A percentile compares a stretch with the other conserved stretches of the same genome.
Conservation (phyloP, 1,140 invertebrate species). For the Zaprionus davidi region DNA sequence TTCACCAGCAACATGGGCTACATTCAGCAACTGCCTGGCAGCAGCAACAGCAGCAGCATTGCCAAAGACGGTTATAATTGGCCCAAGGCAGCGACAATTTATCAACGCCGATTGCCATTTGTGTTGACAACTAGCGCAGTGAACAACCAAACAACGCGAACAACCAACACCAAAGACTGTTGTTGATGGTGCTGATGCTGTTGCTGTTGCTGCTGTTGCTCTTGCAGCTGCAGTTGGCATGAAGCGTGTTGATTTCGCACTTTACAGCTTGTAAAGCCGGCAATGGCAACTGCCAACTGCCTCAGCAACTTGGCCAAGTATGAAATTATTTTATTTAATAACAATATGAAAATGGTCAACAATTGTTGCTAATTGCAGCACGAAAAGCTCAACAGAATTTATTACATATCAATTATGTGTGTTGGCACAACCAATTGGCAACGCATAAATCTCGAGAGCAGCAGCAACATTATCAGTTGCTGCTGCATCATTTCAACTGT, state of each 20-base stretch:
- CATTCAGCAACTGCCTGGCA: not conserved
- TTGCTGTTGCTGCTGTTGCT: not conserved
- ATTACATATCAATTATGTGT: constrained; percentile 82
- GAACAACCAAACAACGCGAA: constrained; percentile 4
- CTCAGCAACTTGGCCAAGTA: constrained; percentile 48
- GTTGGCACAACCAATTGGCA: constrained; percentile 73
- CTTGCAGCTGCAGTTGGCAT: constrained; percentile 64
- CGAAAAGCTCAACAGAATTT: constrained; percentile 74
- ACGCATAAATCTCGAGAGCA: constrained; percentile 67
- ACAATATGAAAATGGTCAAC: constrained; percentile 72
- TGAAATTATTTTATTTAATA: constrained; percentile 83
- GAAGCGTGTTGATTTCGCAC: constrained; percentile 82
- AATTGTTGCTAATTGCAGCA: constrained; percentile 77
- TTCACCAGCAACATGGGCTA: constrained; percentile 16
- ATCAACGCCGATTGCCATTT: constrained; percentile 81
- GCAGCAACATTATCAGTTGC: constrained; percentile 19
- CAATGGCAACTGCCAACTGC: constrained; percentile 47
- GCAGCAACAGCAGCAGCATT: constrained; percentile 38
- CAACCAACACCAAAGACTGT: constrained; percentile 29
- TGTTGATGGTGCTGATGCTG: constrained; percentile 7
- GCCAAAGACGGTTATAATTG: constrained; percentile 81
- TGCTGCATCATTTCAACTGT: constrained; percentile 36
- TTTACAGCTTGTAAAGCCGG: constrained; percentile 79
- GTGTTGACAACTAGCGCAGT: constrained; percentile 77
- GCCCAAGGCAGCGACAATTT: constrained; percentile 80